Evolutionary conservation across 2,797 vertebrate species (phyloP).

Genomic region (Bucorvus abyssinicus): DNA sequence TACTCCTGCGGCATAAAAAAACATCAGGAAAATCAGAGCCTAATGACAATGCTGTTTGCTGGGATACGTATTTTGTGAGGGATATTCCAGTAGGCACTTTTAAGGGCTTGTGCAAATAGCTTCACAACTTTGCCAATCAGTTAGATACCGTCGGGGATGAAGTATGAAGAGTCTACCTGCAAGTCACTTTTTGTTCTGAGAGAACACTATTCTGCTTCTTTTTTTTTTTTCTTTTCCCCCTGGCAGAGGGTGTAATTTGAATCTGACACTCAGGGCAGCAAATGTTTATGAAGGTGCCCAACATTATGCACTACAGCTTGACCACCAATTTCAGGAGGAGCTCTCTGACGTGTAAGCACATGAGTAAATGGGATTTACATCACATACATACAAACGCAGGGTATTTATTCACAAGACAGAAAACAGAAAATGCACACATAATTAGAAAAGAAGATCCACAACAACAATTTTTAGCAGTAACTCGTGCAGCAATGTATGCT

Average conservation of each 20-base stretch:
- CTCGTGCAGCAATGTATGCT: background rate
- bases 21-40: background rate
- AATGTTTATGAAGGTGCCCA: background rate
- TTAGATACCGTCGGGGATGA: background rate
- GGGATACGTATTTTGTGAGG: background rate
- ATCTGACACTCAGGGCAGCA: background rate
- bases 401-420: background rate
- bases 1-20: constrained; percentile 83
- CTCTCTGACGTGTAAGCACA: background rate
- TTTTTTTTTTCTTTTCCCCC: background rate
- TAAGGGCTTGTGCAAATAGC: background rate
- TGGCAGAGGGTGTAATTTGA: background rate
- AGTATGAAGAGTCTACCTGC: background rate
- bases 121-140: background rate
- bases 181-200: background rate
- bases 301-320: background rate
- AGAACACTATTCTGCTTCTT: background rate
- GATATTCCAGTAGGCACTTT: background rate
- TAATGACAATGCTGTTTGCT: background rate
- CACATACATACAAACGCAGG: background rate
- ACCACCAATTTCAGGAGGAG: background rate
- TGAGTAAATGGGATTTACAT: background rate
- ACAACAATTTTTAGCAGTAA: background rate
- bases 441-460: background rate
- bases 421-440: background rate